These are phyloP conservation scores for Hylaeus volcanicus DNA, from an alignment of 1,140 invertebrate genomes.

Conservation along the genomic window DNA sequence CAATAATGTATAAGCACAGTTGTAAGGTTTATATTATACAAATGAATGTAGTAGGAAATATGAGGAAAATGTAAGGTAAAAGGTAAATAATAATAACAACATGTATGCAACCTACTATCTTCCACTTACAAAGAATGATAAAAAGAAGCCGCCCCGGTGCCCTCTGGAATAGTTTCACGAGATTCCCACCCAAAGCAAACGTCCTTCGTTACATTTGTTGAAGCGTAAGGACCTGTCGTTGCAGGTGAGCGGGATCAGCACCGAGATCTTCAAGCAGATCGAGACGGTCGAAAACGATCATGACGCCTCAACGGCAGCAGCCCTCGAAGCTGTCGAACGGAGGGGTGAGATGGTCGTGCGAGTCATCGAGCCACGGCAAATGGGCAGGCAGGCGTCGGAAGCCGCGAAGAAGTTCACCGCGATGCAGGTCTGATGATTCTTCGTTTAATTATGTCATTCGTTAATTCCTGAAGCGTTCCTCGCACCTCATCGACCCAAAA, in stretches of 20 bases:
- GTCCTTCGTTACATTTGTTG: background rate
- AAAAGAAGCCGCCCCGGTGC: background rate
- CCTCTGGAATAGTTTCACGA: slow-evolving; percentile 34
- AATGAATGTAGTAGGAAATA: too few species aligned
- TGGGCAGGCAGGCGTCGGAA: slow-evolving; percentile 91
- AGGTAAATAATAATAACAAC: too few species aligned
- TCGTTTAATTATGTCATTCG: too few species aligned
- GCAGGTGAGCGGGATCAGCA: slow-evolving; percentile 95
- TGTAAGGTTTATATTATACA: too few species aligned
- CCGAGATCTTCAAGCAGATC: slow-evolving; percentile 97
- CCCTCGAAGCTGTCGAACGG: slow-evolving; percentile 93
- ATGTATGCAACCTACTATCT: too few species aligned
- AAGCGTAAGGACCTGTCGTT: slow-evolving; percentile 70
- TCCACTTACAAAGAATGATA: too few species aligned
- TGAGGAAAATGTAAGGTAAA: too few species aligned
- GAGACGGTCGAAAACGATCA: slow-evolving; percentile 97
- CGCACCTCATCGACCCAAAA: too few species aligned
- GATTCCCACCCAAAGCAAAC: too few species aligned
- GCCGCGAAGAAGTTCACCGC: slow-evolving; percentile 90
- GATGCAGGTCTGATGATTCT: slow-evolving; percentile 82
- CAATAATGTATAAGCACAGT: too few species aligned
- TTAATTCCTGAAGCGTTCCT: too few species aligned
- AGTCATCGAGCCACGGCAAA: slow-evolving; percentile 91
- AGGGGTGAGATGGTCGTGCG: slow-evolving; percentile 97
- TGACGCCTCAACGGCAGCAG: slow-evolving; percentile 93